These are phyloP conservation scores for Lycocerus yunnanus DNA, from an alignment of 2,888 invertebrate species.

Conservation along the genomic window DNA sequence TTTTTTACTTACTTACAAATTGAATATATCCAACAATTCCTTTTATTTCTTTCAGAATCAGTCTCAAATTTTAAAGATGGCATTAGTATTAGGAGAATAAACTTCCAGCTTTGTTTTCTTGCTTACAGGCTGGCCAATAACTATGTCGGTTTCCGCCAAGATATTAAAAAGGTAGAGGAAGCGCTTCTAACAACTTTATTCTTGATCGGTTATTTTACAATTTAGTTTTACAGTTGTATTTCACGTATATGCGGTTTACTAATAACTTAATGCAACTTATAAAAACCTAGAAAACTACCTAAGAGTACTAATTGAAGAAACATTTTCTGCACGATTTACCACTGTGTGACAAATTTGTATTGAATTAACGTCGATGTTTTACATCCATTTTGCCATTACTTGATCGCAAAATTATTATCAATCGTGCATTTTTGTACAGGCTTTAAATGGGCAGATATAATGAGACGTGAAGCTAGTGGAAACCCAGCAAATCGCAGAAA, in stretches of 20 bases:
- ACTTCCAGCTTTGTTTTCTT: background rate
- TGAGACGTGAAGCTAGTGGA: constrained; percentile 2
- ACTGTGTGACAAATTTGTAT: background rate
- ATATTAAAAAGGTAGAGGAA: background rate
- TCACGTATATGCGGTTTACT: background rate
- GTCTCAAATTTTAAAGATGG: too few species aligned
- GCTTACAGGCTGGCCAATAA: background rate
- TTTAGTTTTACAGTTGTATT: background rate
- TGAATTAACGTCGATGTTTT: background rate
- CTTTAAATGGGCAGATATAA: background rate
- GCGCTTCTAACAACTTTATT: background rate
- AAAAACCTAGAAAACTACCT: background rate
- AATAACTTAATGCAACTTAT: background rate
- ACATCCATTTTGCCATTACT: background rate
- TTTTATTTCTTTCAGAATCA: too few species aligned
- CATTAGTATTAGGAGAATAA: too few species aligned
- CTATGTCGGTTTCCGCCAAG: background rate
- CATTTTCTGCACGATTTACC: background rate
- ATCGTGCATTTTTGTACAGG: background rate
- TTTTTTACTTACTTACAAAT: too few species aligned
- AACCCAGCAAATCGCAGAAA: background rate
- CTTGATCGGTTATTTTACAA: background rate
- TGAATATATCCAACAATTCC: too few species aligned
- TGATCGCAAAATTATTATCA: background rate
- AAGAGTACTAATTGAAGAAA: background rate